phyloP scores from a whole-genome alignment of 2,113 vertebrate genomes.

The Tachuris rubrigastra region DNA sequence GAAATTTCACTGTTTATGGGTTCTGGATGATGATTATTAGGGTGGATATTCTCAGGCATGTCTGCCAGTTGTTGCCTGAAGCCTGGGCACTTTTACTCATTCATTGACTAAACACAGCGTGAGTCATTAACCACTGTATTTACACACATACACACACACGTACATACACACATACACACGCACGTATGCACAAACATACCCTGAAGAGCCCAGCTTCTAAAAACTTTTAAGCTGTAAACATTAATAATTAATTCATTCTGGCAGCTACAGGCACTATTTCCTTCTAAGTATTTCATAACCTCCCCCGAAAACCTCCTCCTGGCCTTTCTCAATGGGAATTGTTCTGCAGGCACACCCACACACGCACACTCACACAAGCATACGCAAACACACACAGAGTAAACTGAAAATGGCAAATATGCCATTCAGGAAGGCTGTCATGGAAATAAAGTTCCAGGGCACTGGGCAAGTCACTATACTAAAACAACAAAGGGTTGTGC shows the following conservation, averaged over 20 bases:
- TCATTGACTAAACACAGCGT: background rate
- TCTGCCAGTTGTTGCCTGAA: background rate
- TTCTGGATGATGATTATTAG: background rate
- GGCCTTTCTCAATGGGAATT: background rate
- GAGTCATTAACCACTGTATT: constrained; percentile 13
- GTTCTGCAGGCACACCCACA: background rate
- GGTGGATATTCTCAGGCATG: background rate
- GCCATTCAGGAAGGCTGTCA: constrained; percentile 52
- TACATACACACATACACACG: background rate
- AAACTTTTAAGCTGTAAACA: background rate
- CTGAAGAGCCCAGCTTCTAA: background rate
- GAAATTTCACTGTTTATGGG: background rate
- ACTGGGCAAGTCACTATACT: background rate
- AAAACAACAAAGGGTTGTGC: background rate
- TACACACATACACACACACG: background rate
- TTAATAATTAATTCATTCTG: constrained; percentile 17
- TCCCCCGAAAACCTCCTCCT: background rate
- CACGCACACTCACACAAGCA: background rate
- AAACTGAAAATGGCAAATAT: background rate
- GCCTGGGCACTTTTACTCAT: background rate
- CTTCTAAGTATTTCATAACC: background rate
- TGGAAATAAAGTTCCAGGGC: constrained; percentile 58
- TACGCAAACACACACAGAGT: background rate
- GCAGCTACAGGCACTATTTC: background rate
- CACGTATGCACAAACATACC: background rate